Evolutionary conservation across 1,140 invertebrate genomes (phyloP).

Genomic region (Dinoponera quadriceps): DNA sequence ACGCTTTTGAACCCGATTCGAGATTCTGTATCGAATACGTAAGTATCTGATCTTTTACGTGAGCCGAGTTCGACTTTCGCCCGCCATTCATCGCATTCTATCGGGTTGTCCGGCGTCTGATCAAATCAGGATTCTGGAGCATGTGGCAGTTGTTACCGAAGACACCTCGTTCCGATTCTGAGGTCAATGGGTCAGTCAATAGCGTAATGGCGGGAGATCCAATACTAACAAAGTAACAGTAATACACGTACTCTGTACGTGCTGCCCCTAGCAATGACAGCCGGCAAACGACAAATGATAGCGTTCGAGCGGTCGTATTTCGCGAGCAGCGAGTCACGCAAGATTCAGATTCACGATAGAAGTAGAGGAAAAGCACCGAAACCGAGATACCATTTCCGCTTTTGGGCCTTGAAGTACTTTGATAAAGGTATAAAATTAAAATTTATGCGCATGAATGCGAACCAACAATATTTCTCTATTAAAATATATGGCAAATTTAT

Average conservation of each 20-base stretch:
- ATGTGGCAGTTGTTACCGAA: background rate
- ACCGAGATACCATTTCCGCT: no score
- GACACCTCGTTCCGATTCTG: slow-evolving; percentile 21
- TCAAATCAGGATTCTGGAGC: slow-evolving; percentile 7
- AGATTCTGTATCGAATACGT: no score
- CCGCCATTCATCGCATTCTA: slow-evolving; percentile 5
- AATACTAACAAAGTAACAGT: slow-evolving; percentile 33
- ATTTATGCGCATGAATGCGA: no score
- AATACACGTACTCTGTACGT: slow-evolving; percentile 28
- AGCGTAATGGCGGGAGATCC: background rate
- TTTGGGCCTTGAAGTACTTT: no score
- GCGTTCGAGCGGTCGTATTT: background rate
- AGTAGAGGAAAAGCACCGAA: no score
- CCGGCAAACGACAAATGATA: background rate
- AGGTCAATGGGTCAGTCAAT: slow-evolving; percentile 18
- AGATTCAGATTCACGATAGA: background rate
- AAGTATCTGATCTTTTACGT: background rate
- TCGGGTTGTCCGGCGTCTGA: background rate
- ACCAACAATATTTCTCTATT: no score
- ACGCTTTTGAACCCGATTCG: no score
- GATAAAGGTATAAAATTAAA: no score
- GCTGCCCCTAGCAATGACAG: background rate
- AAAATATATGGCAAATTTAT: no score
- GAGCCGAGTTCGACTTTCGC: background rate
- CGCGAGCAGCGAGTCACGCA: background rate